Base-by-base conservation (phyloP, 2,888 invertebrate species). In the Tachina grossa region DNA sequence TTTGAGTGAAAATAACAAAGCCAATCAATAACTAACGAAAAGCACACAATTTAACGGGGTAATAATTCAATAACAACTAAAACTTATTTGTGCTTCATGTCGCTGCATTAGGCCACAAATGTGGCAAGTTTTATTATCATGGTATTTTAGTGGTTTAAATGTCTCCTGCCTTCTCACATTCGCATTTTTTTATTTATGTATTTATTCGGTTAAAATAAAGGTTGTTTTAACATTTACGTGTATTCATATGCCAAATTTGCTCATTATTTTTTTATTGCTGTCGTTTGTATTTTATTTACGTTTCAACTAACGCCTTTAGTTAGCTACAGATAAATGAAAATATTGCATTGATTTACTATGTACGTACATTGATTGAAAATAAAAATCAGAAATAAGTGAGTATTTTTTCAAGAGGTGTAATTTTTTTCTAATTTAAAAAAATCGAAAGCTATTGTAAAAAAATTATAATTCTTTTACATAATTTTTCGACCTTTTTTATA, bases 51-150 rank as follows among this genome's bases (percentile, higher is more conserved):
- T 78, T 79, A 83, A 57, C 85, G 14, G 61, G 22, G 53, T 85
- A 83, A 83, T 80, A 83, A 85, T 83, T 83, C 79, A 83, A 76
- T 80, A 85, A 76, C 76, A 79, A 85, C 85, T 85, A 85, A 85
- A 85, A 66, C 53, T 80, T 57, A 71, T 43, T 83, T 79, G 71
- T 75, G 85, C 69, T 74, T 63, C 74, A 78, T 82, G 82, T 77
- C 65, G 16, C 22, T 75, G 68, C 59, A 61, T 45, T 75, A 80
- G 75, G 74, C 79, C 49, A 31, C 76, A 74, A 66, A 55, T 83
- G 79, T 63, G 83, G 85, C 83, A 85, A 83, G 79, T 83, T 80
- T 71, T 53, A 53, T 63, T 49, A 71, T 31, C 39, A 5, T 16
- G n/a, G 16, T 49, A 19, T 72, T 51, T 61, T 68, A 22, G 75